These are phyloP conservation scores for Luperina testacea DNA, from an alignment of 2,888 invertebrate genomes.

Conservation along the genomic window DNA sequence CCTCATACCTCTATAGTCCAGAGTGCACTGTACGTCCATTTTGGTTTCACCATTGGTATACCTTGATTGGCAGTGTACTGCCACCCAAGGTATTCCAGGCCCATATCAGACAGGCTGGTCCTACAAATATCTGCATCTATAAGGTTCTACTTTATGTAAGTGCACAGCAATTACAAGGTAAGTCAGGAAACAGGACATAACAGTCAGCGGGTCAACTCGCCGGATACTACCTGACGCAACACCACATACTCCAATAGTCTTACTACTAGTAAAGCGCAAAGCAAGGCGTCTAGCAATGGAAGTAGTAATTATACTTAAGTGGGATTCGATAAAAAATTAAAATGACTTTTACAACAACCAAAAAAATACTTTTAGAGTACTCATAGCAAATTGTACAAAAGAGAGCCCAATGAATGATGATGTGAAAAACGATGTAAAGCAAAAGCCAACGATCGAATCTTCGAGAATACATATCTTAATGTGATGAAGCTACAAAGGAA, in stretches of 20 bases:
- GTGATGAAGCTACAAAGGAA: background rate
- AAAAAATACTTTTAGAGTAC: background rate
- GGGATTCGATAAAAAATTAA: background rate
- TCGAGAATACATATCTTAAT: background rate
- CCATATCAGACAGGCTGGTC: background rate
- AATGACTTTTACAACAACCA: background rate
- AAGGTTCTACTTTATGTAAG: constrained; percentile 14
- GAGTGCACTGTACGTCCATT: too few relatives aligned
- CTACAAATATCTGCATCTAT: background rate
- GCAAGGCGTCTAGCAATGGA: background rate
- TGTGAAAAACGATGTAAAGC: background rate
- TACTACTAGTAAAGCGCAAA: background rate
- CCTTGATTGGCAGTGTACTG: background rate
- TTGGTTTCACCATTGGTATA: background rate
- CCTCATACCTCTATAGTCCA: too few relatives aligned
- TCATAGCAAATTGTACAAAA: background rate
- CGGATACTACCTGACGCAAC: constrained; percentile 49
- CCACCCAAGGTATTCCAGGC: background rate
- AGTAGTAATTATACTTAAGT: constrained; percentile 1
- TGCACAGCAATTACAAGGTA: constrained; percentile 11
- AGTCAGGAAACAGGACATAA: constrained; percentile 47
- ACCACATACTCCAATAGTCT: background rate
- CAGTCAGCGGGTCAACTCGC: constrained; percentile 33
- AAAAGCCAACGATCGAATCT: background rate
- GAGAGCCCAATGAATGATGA: background rate